These are phyloP conservation scores for Blastobasis adustella DNA, from an alignment of 2,888 invertebrate genomes.

Conservation along the genomic window DNA sequence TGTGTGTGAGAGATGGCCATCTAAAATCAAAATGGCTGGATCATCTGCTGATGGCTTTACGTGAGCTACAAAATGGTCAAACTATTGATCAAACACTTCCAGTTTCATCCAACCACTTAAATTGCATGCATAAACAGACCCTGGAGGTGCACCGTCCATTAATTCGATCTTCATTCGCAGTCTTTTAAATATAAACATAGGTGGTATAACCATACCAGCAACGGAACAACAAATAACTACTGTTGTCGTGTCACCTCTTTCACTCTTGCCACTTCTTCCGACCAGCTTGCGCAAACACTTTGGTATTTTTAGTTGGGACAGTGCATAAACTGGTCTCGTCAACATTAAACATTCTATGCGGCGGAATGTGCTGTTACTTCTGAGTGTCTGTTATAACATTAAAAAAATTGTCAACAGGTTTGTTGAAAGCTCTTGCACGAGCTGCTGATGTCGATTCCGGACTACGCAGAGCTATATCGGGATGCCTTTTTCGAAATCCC, in stretches of 20 bases:
- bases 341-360: slow-evolving; percentile 15
- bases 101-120: slow-evolving; percentile 24
- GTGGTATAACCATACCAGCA: slow-evolving; percentile 21
- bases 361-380: neutral
- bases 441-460: too few species aligned
- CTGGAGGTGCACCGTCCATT: slow-evolving; percentile 28
- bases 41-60: neutral
- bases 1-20: too few species aligned
- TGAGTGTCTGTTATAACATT: too few species aligned
- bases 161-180: slow-evolving; percentile 20
- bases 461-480: neutral
- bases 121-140: slow-evolving; percentile 13
- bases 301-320: slow-evolving; percentile 19
- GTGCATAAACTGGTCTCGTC: slow-evolving; percentile 11
- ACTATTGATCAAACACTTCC: slow-evolving; percentile 27
- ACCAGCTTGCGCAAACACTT: slow-evolving; percentile 20
- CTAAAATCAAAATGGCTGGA: too few species aligned
- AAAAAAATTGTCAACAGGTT: too few species aligned
- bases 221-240: slow-evolving; percentile 23
- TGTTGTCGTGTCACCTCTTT: slow-evolving; percentile 22
- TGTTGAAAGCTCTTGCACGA: too few species aligned
- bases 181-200: slow-evolving; percentile 24
- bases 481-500: neutral
- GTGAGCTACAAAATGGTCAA: slow-evolving; percentile 34
- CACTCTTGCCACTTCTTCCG: slow-evolving; percentile 22